phyloP scores from a whole-genome alignment of 2,113 vertebrate genomes.

The Orthonyx spaldingii region DNA sequence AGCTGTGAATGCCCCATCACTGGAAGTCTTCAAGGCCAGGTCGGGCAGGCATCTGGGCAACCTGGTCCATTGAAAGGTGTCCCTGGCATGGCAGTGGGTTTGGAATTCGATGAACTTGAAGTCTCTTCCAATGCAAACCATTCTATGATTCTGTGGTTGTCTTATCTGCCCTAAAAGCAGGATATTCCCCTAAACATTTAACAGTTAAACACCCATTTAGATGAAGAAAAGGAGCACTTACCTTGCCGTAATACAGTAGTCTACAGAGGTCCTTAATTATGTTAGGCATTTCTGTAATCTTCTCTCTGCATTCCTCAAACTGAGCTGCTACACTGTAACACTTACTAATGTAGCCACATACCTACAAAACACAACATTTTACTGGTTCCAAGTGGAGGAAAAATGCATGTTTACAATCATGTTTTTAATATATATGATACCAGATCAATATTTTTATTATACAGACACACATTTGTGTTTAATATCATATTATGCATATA shows the following conservation, averaged over 20 bases:
- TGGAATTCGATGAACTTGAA: not conserved
- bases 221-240: constrained; percentile 34
- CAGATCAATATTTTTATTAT: not conserved
- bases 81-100: not conserved
- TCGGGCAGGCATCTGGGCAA: not conserved
- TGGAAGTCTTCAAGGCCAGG: not conserved
- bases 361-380: constrained; percentile 65
- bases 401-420: not conserved
- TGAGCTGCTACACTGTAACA: constrained; percentile 97
- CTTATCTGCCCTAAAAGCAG: not conserved
- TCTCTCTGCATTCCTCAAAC: constrained; percentile 97
- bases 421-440: not conserved
- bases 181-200: not conserved
- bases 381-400: not conserved
- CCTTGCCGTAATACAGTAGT: constrained; percentile 92
- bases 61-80: not conserved
- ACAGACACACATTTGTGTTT: not conserved
- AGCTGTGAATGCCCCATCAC: not conserved
- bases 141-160: not conserved
- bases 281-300: constrained; percentile 92
- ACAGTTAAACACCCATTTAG: not conserved
- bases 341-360: constrained; percentile 92
- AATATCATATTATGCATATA: not conserved
- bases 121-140: not conserved
- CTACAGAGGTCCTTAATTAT: constrained; percentile 95